Conservation (phyloP, 2,888 invertebrate species). For the Baronia brevicornis region DNA sequence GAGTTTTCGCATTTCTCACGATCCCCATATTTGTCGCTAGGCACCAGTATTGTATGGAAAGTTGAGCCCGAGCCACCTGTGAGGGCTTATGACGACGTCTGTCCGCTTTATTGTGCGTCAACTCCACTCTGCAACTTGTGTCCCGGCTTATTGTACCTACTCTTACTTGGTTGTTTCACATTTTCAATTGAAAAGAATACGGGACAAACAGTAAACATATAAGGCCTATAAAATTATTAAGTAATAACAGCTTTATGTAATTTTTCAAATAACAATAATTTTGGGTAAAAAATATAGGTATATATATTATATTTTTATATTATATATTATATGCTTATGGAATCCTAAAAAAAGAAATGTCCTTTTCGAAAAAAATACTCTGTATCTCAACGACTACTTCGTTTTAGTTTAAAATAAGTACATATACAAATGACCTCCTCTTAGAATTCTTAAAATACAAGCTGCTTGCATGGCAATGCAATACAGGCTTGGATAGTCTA, state of each 20-base stretch:
- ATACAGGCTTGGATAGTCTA: too few species aligned
- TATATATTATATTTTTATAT: constrained; percentile 15
- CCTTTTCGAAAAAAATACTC: too few species aligned
- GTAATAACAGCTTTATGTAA: too few species aligned
- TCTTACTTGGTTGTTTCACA: constrained; percentile 20
- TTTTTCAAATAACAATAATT: too few species aligned
- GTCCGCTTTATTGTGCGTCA: constrained; percentile 41
- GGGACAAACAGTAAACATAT: constrained; percentile 10
- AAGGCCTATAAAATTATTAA: too few species aligned
- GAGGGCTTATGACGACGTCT: constrained; percentile 44
- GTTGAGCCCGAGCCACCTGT: constrained; percentile 42
- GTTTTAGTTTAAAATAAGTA: constrained; percentile 1
- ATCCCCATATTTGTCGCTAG: constrained; percentile 35
- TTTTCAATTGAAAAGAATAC: constrained; percentile 15
- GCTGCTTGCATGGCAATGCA: too few species aligned
- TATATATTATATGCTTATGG: too few species aligned
- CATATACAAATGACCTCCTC: constrained; percentile 5
- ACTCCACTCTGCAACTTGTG: constrained; percentile 37
- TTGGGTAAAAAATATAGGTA: too few species aligned
- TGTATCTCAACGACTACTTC: background rate
- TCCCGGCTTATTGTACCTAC: constrained; percentile 38
- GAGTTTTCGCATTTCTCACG: constrained; percentile 36
- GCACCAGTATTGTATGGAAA: constrained; percentile 39
- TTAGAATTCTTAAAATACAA: too few species aligned
- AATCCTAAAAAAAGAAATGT: too few species aligned